A percentile compares a stretch with the other conserved stretches of the same genome.
phyloP scores from a whole-genome alignment of 2,797 vertebrate species.

The Oreochromis mossambicus region DNA sequence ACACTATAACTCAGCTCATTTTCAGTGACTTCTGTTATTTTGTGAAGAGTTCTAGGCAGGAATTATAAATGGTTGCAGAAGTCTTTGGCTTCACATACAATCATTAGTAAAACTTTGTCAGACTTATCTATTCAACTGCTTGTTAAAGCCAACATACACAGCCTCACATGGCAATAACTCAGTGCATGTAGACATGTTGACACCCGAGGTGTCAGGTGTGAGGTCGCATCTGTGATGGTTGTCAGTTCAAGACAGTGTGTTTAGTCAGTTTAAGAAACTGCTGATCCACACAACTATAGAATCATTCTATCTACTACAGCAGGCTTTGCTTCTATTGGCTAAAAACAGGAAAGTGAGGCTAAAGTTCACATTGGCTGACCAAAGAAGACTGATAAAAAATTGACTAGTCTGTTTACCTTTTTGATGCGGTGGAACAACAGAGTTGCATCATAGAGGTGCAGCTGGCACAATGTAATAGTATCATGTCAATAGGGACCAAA shows the following conservation, averaged over 20 bases:
- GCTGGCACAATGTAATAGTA: neutral
- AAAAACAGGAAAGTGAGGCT: neutral
- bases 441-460: neutral
- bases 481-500: neutral
- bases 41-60: accelerated
- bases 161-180: neutral
- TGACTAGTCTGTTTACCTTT: neutral
- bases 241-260: neutral
- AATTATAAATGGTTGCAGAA: neutral
- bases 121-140: neutral
- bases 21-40: neutral
- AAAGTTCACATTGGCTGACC: neutral
- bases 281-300: neutral
- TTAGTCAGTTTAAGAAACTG: neutral
- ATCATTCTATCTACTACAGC: neutral
- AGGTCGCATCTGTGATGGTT: neutral
- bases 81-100: neutral
- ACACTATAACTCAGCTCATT: neutral
- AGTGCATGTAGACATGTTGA: neutral
- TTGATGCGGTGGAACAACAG: neutral
- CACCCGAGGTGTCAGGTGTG: neutral
- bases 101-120: neutral
- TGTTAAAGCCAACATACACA: neutral
- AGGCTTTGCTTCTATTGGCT: neutral
- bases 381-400: neutral